These are phyloP conservation scores for Ceratotherium simum DNA, from an alignment of 2,113 vertebrate species.

Conservation along the genomic window DNA sequence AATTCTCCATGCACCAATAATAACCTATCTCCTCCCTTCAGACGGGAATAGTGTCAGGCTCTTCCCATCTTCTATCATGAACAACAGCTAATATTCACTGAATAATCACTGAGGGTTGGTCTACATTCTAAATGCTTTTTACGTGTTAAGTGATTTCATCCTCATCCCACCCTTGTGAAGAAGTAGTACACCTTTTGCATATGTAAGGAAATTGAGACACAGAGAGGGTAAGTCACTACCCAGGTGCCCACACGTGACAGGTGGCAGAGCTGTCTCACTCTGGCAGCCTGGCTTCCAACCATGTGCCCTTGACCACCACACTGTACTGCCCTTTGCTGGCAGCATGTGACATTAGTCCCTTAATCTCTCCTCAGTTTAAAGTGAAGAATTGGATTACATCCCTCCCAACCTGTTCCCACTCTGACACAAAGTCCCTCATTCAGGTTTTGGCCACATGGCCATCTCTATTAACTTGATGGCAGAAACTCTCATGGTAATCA, in stretches of 20 bases:
- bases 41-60: not conserved
- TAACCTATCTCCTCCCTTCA: not conserved
- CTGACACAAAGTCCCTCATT: not conserved
- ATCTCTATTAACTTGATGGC: not conserved
- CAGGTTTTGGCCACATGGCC: not conserved
- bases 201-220: not conserved
- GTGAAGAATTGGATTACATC: not conserved
- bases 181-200: not conserved
- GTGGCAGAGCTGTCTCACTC: not conserved
- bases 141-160: not conserved
- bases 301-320: not conserved
- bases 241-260: not conserved
- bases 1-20: not conserved
- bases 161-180: not conserved
- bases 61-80: not conserved
- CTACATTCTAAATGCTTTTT: not conserved
- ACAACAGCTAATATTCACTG: not conserved
- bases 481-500: not conserved
- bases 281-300: not conserved
- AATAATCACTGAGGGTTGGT: not conserved
- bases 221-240: not conserved
- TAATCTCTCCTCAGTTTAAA: not conserved
- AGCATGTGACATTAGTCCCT: accelerated
- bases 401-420: not conserved
- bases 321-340: not conserved